These are phyloP conservation scores for Minunthozetes semirufus DNA, from an alignment of 2,888 invertebrate genomes.

Conservation along the genomic window DNA sequence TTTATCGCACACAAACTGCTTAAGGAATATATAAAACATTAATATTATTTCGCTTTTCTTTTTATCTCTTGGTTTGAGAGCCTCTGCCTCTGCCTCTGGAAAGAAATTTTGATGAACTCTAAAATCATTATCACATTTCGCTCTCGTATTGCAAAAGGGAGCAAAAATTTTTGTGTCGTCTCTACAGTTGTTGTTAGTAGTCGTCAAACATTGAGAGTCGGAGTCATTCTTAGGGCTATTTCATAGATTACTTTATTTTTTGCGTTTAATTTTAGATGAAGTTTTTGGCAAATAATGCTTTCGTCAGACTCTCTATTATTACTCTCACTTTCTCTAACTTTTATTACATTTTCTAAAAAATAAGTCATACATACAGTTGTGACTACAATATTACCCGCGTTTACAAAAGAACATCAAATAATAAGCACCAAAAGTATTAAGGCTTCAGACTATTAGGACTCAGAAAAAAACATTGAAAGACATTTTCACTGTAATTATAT, in stretches of 20 bases:
- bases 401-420: slow-evolving; percentile 17
- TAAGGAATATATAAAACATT: not conserved
- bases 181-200: not conserved
- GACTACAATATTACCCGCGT: not conserved
- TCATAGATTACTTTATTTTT: slow-evolving; percentile 7
- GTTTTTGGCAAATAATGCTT: slow-evolving; percentile 17
- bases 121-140: slow-evolving; percentile 20
- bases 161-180: slow-evolving; percentile 12
- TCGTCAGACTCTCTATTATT: not conserved
- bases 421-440: not conserved
- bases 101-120: slow-evolving; percentile 10
- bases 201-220: not conserved
- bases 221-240: not conserved
- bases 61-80: not conserved
- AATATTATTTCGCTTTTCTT: not conserved
- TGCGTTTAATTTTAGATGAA: slow-evolving; percentile 8
- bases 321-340: not conserved
- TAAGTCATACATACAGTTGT: not conserved
- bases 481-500: not conserved
- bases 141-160: slow-evolving; percentile 1
- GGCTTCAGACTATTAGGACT: not conserved
- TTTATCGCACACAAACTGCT: not conserved
- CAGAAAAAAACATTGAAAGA: not conserved
- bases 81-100: not conserved
- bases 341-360: slow-evolving; percentile 21